Evolutionary conservation across 2,797 vertebrate genomes (phyloP), one percentile per base, ranked within the genome.

Genomic region (Lutjanus argentimaculatus): DNA sequence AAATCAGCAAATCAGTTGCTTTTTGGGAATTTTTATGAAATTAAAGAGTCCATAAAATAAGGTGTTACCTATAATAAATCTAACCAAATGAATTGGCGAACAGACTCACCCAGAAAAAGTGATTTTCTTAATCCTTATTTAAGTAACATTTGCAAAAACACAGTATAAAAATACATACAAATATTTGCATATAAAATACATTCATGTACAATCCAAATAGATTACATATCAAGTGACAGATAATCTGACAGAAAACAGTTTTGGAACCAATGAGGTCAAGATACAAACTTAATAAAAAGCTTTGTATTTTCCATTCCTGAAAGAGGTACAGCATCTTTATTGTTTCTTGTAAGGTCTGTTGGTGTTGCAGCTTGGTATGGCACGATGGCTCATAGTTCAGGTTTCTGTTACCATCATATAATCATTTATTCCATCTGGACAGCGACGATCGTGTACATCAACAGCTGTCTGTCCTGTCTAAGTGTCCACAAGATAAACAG

Each of bases 81-180:
- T 15, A 19, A 22, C 68, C 13, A 43, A 71, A 46, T 40, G 12
- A 73, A 56, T 3, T 67, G 8, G 12, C 51, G 16, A 65, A 73
- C 49, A 6, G 14, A 80, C 21, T 42, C 36, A 62, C 8, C 6
- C 62, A 80, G 42, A 82, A 67, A 43, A 72, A 15, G 6, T 6
- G 0, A 2, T 30, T 42, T 57, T n/a, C 58, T 68, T 64, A 22
- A 81, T 77, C 22, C 21, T 59, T 77, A 56, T 77, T 83, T 77
- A 81, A 57, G 59, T 70, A 85, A 86, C 48, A 86, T 83, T 70
- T 76, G 52, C 56, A 85, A 88, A 84, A 85, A 85, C 53, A 81
- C 12, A 58, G 49, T 93, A 91, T 80, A 88, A 92, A 94, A 93
- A 93, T 92, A 90, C 87, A 88, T 88, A 89, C 67, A 92, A 92